Base-by-base conservation (phyloP, 1,140 invertebrate species). In the Pectinophora gossypiella region DNA sequence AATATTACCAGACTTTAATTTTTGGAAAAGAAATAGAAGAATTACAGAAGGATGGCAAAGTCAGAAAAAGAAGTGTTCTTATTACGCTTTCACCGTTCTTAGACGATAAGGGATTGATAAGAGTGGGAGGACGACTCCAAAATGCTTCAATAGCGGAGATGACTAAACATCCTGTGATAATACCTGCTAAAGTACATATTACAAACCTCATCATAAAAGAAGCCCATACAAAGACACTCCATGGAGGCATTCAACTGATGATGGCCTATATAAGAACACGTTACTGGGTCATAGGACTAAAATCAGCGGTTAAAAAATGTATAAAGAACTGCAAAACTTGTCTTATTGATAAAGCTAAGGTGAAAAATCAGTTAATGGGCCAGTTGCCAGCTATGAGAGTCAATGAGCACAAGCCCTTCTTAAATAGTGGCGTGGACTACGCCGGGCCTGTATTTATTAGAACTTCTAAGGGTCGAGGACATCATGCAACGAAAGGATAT, bases 101-200 rank as follows among this genome's bases (percentile, higher is more conserved):
- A 35, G 73, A 78, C 53, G 45, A 48, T 3, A 48, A 68, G 0
- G 57, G 38, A 3, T 48, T 82, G 0, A 23, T 79, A 5, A 61
- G 69, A 55, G 62, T 73, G 19, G 62, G 68, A 18, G 73, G 69
- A n/a, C 42, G 73, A n/a, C 16, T 81, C 40, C 42, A 49, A 46
- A 63, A 72, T 27, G 54, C 72, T 6, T n/a, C 48, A n/a, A 45
- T 72, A 19, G 2, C 53, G 27, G 43, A 58, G 15, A 9, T 50
- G 16, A 44, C 20, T 7, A 65, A 66, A 53, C 60, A 76, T 44
- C 67, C 69, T n/a, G 61, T 70, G 12, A 64, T 75, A 10, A 55
- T 75, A 19, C 62, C 64, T 7, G 10, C n/a, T 2, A 58, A 60
- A 3, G 49, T 47, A 23, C 59, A 64, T 27, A 15, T 64, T 3